Conservation (phyloP, 1,140 invertebrate species). For the Cydia amplana region DNA sequence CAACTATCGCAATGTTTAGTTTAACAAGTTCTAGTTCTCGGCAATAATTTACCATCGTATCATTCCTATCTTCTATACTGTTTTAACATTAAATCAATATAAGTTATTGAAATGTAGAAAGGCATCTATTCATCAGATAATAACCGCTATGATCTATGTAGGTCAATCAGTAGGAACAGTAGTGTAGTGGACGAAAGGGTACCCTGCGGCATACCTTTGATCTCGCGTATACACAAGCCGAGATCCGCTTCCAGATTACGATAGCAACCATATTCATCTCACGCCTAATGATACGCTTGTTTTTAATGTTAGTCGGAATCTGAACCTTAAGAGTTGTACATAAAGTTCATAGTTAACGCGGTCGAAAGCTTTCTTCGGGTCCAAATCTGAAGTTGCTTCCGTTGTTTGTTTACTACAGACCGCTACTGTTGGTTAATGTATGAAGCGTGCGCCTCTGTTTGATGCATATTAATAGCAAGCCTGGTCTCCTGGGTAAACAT, state of each 20-base stretch:
- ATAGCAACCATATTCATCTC: constrained; percentile 39
- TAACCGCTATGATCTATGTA: constrained; percentile 11
- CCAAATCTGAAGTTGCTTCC: constrained; percentile 39
- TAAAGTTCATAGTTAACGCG: constrained; percentile 33
- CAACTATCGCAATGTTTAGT: constrained; percentile 44
- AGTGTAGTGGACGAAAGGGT: constrained; percentile 40
- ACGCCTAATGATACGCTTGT: constrained; percentile 33
- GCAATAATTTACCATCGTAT: constrained; percentile 28
- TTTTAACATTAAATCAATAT: constrained; percentile 26
- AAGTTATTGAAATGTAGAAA: constrained; percentile 22
- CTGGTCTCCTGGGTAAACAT: constrained; percentile 46
- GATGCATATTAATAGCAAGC: constrained; percentile 52
- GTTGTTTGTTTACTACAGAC: constrained; percentile 50
- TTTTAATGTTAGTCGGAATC: background rate
- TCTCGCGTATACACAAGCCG: constrained; percentile 36
- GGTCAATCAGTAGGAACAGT: constrained; percentile 34
- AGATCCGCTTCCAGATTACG: constrained; percentile 50
- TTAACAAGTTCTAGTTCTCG: constrained; percentile 46
- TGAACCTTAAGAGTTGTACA: constrained; percentile 12
- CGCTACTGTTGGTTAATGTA: constrained; percentile 59
- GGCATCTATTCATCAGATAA: constrained; percentile 12
- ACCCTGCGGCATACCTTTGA: constrained; percentile 47
- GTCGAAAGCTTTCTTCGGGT: constrained; percentile 41
- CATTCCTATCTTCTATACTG: too few species aligned
- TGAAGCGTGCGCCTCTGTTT: constrained; percentile 46